Evolutionary conservation across 2,888 invertebrate species (phyloP).

Genomic region (Vannuccia rotundouncinata): DNA sequence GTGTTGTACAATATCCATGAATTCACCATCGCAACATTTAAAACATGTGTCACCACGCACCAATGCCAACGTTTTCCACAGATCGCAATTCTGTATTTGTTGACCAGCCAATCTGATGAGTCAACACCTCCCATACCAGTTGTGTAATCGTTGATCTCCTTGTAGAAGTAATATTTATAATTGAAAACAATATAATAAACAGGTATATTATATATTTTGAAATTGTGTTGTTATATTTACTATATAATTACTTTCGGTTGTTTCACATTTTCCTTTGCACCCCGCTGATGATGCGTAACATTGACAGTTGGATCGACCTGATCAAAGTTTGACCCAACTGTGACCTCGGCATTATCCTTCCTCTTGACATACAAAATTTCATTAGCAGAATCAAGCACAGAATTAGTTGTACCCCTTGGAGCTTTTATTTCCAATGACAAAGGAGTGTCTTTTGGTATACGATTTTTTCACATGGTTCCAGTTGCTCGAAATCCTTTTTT

Average conservation of each 20-base stretch:
- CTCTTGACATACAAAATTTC: background rate
- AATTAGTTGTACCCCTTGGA: background rate
- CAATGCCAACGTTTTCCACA: background rate
- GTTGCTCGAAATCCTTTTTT: background rate
- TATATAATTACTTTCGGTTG: background rate
- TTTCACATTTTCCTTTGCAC: background rate
- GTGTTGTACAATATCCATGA: background rate
- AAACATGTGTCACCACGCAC: background rate
- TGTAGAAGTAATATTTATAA: background rate
- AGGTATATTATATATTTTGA: background rate
- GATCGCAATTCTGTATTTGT: background rate
- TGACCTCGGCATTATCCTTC: background rate
- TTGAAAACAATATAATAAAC: background rate
- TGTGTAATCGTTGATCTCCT: background rate
- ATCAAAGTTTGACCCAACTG: background rate
- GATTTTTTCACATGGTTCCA: background rate
- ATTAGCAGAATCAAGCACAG: background rate
- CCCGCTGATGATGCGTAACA: background rate
- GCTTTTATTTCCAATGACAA: background rate
- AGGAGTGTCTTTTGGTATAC: background rate
- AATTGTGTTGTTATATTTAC: background rate
- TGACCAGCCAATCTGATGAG: background rate
- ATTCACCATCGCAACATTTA: background rate
- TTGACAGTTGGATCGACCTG: background rate
- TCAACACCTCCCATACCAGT: background rate